Conservation (phyloP, 2,113 vertebrate species). For the Semnornis frantzii region DNA sequence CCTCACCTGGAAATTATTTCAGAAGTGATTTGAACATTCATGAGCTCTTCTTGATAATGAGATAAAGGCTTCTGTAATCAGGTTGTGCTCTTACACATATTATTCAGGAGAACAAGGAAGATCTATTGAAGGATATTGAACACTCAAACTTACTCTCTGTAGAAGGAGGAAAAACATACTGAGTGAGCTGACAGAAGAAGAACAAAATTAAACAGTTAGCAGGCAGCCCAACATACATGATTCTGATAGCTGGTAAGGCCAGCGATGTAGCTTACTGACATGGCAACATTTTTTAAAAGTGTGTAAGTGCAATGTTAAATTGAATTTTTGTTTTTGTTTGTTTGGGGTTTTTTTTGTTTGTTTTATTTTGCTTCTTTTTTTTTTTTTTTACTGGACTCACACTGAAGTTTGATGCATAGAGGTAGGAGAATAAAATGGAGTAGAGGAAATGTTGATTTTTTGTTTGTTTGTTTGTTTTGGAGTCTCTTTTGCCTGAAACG, state of each 20-base stretch:
- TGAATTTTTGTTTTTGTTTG: too few species aligned
- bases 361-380: too few species aligned
- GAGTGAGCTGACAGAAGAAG: not conserved
- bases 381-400: not conserved
- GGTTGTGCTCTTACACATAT: not conserved
- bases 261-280: not conserved
- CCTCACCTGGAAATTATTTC: not conserved
- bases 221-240: not conserved
- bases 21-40: not conserved
- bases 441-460: not conserved
- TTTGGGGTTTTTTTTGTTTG: not conserved
- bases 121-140: not conserved
- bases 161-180: not conserved
- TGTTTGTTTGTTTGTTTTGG: not conserved
- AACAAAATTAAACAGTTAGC: not conserved
- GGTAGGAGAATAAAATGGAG: rapidly evolving
- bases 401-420: not conserved
- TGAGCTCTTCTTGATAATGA: not conserved
- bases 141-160: not conserved
- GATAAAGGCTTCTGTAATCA: not conserved
- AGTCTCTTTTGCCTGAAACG: not conserved
- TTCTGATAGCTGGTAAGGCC: not conserved
- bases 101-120: not conserved
- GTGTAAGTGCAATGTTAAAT: not conserved
- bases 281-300: not conserved